Percentiles rank a stretch among this genome's conserved stretches.
These are phyloP conservation scores for Chinchilla lanigera DNA, from an alignment of 2,113 vertebrate species.

Conservation along the genomic window DNA sequence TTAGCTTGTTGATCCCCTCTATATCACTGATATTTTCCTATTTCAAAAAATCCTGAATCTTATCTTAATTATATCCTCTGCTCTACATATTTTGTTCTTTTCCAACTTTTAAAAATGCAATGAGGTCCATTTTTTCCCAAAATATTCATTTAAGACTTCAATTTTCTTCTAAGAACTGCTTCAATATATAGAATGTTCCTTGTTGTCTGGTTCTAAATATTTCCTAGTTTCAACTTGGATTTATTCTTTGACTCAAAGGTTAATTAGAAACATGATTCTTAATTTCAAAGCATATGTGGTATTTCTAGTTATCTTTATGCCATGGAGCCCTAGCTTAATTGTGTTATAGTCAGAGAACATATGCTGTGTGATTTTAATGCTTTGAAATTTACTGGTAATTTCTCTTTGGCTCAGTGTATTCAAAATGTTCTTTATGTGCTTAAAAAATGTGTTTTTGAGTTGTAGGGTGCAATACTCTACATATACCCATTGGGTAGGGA, in stretches of 20 bases:
- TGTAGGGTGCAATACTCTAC: background rate
- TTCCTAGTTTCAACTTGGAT: constrained; percentile 56
- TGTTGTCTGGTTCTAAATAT: constrained; percentile 46
- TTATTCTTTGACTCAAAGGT: constrained; percentile 51
- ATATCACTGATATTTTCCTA: constrained; percentile 35
- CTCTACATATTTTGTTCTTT: constrained; percentile 28
- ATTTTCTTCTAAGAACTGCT: constrained; percentile 48
- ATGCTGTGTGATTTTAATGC: background rate
- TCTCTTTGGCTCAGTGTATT: background rate
- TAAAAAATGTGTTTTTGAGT: background rate
- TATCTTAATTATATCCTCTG: constrained; percentile 53
- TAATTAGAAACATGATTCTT: constrained; percentile 50
- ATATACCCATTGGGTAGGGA: background rate
- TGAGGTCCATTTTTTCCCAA: constrained; percentile 4
- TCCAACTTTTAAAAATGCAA: constrained; percentile 17
- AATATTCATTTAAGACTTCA: constrained; percentile 16
- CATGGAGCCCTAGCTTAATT: background rate
- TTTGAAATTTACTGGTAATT: constrained; percentile 39
- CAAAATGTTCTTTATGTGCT: background rate
- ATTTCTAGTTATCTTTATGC: constrained; percentile 33
- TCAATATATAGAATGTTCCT: background rate
- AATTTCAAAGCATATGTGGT: constrained; percentile 27
- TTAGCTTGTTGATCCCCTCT: background rate
- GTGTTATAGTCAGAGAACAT: constrained; percentile 20
- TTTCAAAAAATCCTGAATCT: constrained; percentile 52